Percentiles rank a stretch among this genome's conserved stretches.
Conservation (phyloP, 2,113 vertebrate genomes). For the Elaphurus davidianus region DNA sequence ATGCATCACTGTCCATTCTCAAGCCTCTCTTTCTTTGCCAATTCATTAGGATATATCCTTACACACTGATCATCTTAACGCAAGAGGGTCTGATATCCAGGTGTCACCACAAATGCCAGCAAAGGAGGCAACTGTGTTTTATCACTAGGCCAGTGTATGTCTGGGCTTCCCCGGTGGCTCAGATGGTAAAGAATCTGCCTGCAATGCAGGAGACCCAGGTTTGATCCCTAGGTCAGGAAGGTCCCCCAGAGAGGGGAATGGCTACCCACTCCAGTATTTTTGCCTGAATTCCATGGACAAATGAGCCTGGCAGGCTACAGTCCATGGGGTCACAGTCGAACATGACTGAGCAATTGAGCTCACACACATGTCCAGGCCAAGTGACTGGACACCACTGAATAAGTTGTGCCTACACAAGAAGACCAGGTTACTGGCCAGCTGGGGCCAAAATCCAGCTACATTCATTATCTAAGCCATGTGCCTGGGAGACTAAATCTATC, state of each 20-base stretch:
- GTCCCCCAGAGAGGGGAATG: background rate
- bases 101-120: background rate
- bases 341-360: background rate
- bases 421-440: background rate
- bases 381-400: background rate
- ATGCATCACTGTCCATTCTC: background rate
- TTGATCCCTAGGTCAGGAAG: background rate
- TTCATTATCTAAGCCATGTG: background rate
- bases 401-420: background rate
- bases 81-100: background rate
- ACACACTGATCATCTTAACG: background rate
- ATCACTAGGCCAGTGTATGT: background rate
- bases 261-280: background rate
- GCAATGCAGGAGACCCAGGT: background rate
- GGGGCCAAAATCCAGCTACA: background rate
- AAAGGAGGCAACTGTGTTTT: background rate
- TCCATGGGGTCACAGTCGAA: background rate
- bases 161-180: background rate
- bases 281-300: background rate
- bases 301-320: background rate
- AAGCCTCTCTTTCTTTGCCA: background rate
- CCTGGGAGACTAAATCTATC: background rate
- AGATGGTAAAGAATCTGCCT: background rate
- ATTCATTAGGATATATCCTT: background rate
- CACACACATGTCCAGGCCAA: background rate